phyloP scores from a whole-genome alignment of 2,113 vertebrate species.

The Noturus placidus region DNA sequence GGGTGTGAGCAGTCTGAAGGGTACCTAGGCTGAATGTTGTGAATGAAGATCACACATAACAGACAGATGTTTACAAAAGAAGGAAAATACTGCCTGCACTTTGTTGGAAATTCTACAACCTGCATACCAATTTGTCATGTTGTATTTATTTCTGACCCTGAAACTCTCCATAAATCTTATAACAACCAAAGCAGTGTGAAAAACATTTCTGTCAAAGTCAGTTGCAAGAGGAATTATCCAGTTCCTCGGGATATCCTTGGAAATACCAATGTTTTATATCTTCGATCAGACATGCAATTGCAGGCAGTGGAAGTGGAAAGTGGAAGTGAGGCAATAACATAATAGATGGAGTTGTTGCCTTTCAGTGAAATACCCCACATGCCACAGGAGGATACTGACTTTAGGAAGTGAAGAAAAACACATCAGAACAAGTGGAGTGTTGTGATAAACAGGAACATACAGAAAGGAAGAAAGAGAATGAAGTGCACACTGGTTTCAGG shows the following conservation, averaged over 20 bases:
- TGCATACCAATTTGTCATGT: constrained; percentile 4
- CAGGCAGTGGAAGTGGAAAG: constrained; percentile 57
- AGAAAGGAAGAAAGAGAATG: constrained; percentile 68
- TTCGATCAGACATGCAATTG: constrained; percentile 48
- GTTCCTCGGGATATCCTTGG: constrained; percentile 60
- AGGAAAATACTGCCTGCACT: neutral
- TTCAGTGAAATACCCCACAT: constrained; percentile 39
- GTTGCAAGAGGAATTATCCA: constrained; percentile 55
- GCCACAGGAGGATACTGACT: constrained; percentile 67
- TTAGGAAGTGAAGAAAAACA: constrained; percentile 67
- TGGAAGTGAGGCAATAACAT: constrained; percentile 15
- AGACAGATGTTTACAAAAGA: constrained; percentile 17
- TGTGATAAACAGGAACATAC: constrained; percentile 76
- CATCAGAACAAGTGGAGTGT: constrained; percentile 65
- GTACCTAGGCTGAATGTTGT: constrained; percentile 32
- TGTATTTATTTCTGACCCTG: constrained; percentile 32
- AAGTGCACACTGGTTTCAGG: constrained; percentile 63
- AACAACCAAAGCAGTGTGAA: neutral
- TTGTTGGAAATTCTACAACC: constrained; percentile 23
- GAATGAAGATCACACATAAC: constrained; percentile 49
- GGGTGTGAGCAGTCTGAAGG: constrained; percentile 34
- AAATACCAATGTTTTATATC: constrained; percentile 67
- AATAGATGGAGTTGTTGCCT: neutral
- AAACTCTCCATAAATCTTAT: constrained; percentile 18
- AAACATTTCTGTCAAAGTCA: constrained; percentile 24